Evolutionary conservation across 2,797 vertebrate species (phyloP), one percentile per base, ranked within the genome.

Genomic region (Delichon dasypus): DNA sequence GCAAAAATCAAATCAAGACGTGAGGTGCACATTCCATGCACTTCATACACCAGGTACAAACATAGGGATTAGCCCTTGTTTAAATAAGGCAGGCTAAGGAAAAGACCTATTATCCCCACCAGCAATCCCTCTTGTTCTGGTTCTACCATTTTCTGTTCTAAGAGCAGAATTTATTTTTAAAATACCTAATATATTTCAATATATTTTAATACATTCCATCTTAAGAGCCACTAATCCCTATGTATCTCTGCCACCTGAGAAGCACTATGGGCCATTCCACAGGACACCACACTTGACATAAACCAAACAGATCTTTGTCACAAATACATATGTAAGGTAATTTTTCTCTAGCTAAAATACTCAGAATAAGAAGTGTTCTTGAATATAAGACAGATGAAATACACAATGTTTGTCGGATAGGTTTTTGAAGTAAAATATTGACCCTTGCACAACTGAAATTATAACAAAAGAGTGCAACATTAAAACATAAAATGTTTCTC

Each of bases 381-480:
- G 34, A n/a, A 40, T 55, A 36, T 12, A 83, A 50, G 27, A 78
- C 4, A 88, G 10, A 34, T 29, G 1, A 93, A 77, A 74, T 23
- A 48, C 0, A 0, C 7, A 74, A n/a, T 15, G 65, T 29, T 51
- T 9, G 19, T 53, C 4, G 13, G 20, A 73, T 16, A 51, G 7
- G 5, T 34, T 80, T 80, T 80, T 23, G 15, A 89, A 85, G 34
- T 13, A 88, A 66, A 93, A 80, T 60, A 80, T 0, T 57, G 26
- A 94, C 38, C 36, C 36, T 42, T 64, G 26, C 11, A 57, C 26
- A n/a, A 67, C 3, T 57, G 58, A 86, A 65, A 75, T 54, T 50
- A 42, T 16, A 89, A 75, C 26, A 78, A 74, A 67, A 40, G 18
- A 53, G 38, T 60, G 58, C 21, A 48, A 6, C 11, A 40, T 7